Conservation (phyloP, 2,113 vertebrate genomes). For the Hypomesus transpacificus region DNA sequence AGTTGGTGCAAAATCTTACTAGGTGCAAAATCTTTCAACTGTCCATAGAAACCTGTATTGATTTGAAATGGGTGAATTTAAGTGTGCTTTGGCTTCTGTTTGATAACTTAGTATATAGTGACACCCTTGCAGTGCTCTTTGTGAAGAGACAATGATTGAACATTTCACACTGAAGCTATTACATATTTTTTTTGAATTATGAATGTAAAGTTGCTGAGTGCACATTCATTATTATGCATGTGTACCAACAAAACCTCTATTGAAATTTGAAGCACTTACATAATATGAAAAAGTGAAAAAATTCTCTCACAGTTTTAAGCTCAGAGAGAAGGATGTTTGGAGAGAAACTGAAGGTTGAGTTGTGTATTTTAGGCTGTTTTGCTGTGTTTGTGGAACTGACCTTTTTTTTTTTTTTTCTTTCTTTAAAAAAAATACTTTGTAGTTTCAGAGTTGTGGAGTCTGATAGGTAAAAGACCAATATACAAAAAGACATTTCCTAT, state of each 20-base stretch:
- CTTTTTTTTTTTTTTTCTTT: slow-evolving; percentile 42
- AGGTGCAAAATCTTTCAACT: slow-evolving; percentile 21
- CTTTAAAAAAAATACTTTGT: slow-evolving; percentile 70
- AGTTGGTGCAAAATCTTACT: slow-evolving; percentile 15
- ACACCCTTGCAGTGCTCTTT: slow-evolving; percentile 58
- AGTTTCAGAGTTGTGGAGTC: slow-evolving; percentile 55
- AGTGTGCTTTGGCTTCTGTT: slow-evolving; percentile 72
- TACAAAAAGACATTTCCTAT: slow-evolving; percentile 42
- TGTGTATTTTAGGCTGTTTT: slow-evolving; percentile 52
- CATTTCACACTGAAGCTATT: slow-evolving; percentile 45
- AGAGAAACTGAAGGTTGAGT: slow-evolving; percentile 54
- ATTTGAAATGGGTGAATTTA: slow-evolving; percentile 68
- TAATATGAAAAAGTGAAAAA: not conserved
- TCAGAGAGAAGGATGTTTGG: not conserved
- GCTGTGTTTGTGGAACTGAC: slow-evolving; percentile 49
- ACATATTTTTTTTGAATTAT: not conserved
- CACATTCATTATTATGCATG: not conserved
- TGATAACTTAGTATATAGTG: slow-evolving; percentile 64
- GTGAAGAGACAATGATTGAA: slow-evolving; percentile 66
- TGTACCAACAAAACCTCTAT: not conserved
- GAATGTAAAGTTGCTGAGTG: slow-evolving; percentile 55
- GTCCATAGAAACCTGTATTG: slow-evolving; percentile 66
- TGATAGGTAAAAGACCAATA: slow-evolving; percentile 57
- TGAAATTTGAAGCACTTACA: not conserved
- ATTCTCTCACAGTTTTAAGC: not conserved